These are phyloP conservation scores for Lucilia sericata DNA, from an alignment of 1,140 invertebrate species.

Conservation along the genomic window DNA sequence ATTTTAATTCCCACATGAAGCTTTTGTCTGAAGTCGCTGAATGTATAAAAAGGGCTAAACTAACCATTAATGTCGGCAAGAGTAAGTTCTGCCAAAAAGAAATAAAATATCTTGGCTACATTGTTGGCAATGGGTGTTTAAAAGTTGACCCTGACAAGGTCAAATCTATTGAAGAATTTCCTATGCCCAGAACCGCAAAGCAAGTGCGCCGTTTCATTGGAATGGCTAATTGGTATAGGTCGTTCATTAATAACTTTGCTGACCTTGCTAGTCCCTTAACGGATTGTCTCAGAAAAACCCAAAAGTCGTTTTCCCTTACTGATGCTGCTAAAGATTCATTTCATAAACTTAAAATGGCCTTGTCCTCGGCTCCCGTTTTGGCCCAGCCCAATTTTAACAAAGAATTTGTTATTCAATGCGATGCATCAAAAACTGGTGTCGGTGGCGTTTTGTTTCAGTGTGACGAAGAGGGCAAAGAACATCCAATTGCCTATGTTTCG, in stretches of 20 bases:
- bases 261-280: constrained; percentile 46
- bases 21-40: constrained; percentile 51
- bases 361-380: constrained; percentile 48
- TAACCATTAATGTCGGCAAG: constrained; percentile 51
- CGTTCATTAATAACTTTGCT: constrained; percentile 63
- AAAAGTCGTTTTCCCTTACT: constrained; percentile 18
- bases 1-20: constrained; percentile 62
- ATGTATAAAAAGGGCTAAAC: constrained; percentile 47
- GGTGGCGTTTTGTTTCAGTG: constrained; percentile 58
- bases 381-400: constrained; percentile 53
- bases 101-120: constrained; percentile 51
- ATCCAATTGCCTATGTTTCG: constrained; percentile 46
- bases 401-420: constrained; percentile 48
- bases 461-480: constrained; percentile 52
- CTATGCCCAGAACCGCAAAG: constrained; percentile 51
- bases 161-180: constrained; percentile 44
- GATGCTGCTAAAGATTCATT: constrained; percentile 46
- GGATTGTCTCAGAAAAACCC: constrained; percentile 53
- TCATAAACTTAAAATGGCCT: constrained; percentile 46
- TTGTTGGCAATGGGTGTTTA: constrained; percentile 59
- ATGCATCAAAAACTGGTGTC: constrained; percentile 43
- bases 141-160: constrained; percentile 50
- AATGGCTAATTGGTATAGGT: constrained; percentile 64
- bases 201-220: constrained; percentile 68
- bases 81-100: constrained; percentile 52